Evolutionary conservation across 2,888 invertebrate species (phyloP), one percentile per base, ranked within the genome.

Genomic region (Clanis bilineata): DNA sequence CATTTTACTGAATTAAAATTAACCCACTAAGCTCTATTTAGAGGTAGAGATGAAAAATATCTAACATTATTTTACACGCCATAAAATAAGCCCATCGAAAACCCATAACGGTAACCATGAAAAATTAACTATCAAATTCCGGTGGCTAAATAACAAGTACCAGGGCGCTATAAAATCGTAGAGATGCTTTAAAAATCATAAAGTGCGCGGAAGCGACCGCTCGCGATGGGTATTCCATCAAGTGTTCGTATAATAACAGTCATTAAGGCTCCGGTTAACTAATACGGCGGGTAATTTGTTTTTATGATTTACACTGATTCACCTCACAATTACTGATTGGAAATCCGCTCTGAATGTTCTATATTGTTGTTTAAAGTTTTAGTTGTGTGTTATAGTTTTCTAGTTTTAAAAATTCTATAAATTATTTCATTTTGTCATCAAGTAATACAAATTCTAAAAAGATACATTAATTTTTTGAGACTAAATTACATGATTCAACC

Each of bases 291-390:
- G 83, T 84, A 87, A 89, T 86, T 71, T 82, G 36, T 86, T 89
- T 87, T 90, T 88, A 90, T 89, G 90, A 89, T 90, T 86, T 86
- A 89, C 87, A 84, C 85, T 83, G 87, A 88, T 88, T 86, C 86
- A 67, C 77, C 74, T 77, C 79, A 83, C 88, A 88, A 86, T 88
- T 86, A 86, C 80, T 66, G 82, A 76, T 75, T 78, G 82, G 90
- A 89, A 90, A 90, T 90, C 85, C 69, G 64, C 70, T 71, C 74
- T 76, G 85, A 86, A 86, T 86, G 86, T 80, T 74, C 73, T 82
- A 85, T 89, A 90, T 90, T 89, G 89, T 90, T 90, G 88, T 88
- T 84, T 87, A 79, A 82, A 83, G 82, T 77, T 77, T 78, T 18
- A 18, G 10, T 7, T 32, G 32, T 32, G 18, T 5, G 12, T n/a